Base-by-base conservation (phyloP, 1,140 invertebrate genomes). In the Macrotrachela quadricornifera region DNA sequence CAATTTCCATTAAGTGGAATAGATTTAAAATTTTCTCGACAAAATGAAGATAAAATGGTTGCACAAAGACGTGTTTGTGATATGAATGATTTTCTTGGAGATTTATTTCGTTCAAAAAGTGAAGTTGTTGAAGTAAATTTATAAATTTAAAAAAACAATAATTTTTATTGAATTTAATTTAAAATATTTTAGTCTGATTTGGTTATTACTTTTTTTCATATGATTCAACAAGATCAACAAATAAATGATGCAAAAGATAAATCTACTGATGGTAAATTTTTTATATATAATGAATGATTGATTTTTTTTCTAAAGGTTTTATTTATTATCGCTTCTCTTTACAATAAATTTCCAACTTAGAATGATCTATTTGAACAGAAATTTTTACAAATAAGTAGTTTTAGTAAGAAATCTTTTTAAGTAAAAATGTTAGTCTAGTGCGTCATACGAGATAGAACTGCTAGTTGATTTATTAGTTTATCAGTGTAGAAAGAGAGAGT, bases 121-220 rank as follows among this genome's bases (percentile, higher is more conserved):
- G 51, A 53, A 18, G 46, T 53, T 12, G 46, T 44, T 46, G 44
- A 53, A 40, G 42, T 44, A 15, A 44, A 9, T 44, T n/a, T 12
- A n/a, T n/a, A 42, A 12, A 12, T n/a, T n/a, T 42, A 12, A n/a
- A 42, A 12, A 12, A 12, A 42, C 12, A 12, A 12, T n/a, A 12
- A 15, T 18, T 3, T 15, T 44, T 9, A 44, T n/a, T 15, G 9
- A 3, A 44, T 44, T 44, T 44, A 2, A 44, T 4, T 44, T 4
- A 18, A 3, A 18, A 15, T 44, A 4, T 44, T 44, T 44, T 18
- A 44, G 42, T 53, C 44, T 10, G 51, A 53, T 14, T 12, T 53
- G 18, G 36, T 53, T 16, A 46, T 46, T 12, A 53, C 51, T 14
- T 53, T 53, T 47, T 53, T 53, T 48, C 51, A 53, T 47, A 44